Evolutionary conservation across 2,797 vertebrate species (phyloP).

Genomic region (Heteromormyrus szaboi): DNA sequence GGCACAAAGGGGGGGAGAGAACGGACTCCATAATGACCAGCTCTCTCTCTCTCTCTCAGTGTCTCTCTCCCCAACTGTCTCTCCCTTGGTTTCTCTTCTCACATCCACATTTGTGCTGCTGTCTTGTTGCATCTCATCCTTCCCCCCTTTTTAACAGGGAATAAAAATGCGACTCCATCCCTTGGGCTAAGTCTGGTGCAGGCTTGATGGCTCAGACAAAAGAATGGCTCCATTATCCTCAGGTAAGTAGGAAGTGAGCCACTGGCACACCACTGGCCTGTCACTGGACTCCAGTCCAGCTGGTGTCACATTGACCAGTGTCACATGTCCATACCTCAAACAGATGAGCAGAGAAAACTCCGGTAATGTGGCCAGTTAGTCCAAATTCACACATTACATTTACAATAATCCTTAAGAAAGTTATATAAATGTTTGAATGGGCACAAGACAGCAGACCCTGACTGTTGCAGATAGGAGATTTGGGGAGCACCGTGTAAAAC

Average conservation of each 20-base stretch:
- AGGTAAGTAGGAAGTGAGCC: neutral
- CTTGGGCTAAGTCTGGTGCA: neutral
- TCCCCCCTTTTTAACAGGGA: neutral
- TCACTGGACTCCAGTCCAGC: neutral
- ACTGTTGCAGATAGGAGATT: neutral
- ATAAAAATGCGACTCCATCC: neutral
- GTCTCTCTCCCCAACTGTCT: neutral
- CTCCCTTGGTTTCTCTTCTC: neutral
- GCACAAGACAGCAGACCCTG: neutral
- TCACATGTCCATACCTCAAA: neutral
- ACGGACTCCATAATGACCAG: neutral
- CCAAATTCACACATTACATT: neutral
- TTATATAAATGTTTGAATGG: neutral
- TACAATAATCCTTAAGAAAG: neutral
- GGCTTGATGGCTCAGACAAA: neutral
- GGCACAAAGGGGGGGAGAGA: neutral
- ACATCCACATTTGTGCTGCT: neutral
- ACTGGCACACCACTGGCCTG: neutral
- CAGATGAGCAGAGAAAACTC: neutral
- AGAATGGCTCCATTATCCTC: neutral
- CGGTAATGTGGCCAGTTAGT: neutral
- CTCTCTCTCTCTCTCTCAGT: no score
- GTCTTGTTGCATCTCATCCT: neutral
- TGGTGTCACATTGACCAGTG: neutral
- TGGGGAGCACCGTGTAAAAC: neutral